Evolutionary conservation across 1,140 invertebrate species (phyloP).

Genomic region (Zaprionus kolodkinae): DNA sequence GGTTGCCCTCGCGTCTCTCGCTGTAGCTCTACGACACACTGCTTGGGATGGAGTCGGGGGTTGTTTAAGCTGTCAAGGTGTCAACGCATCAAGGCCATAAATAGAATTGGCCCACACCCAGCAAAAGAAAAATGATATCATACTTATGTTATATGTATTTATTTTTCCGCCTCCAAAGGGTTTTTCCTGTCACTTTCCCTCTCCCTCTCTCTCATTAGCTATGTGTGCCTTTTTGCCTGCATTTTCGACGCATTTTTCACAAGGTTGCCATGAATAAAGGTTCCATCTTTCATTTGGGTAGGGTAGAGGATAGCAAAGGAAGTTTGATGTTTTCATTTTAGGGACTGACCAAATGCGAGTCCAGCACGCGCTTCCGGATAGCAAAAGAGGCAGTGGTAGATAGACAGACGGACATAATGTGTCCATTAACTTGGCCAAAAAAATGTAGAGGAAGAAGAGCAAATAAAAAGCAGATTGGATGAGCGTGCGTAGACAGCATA

Average conservation of each 20-base stretch:
- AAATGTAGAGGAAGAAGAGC: constrained; percentile 5
- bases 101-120: constrained; percentile 46
- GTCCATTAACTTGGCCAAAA: constrained; percentile 58
- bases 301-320: background rate
- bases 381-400: constrained; percentile 4
- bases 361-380: constrained; percentile 68
- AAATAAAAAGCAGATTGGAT: background rate
- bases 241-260: constrained; percentile 47
- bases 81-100: constrained; percentile 47
- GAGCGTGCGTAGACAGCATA: background rate
- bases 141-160: too few relatives aligned
- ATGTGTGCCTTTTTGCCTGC: constrained; percentile 19
- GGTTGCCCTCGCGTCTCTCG: background rate
- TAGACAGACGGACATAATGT: constrained; percentile 36
- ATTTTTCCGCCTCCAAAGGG: constrained; percentile 9
- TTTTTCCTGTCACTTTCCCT: background rate
- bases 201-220: background rate
- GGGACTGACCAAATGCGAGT: constrained; percentile 55
- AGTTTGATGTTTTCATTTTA: constrained; percentile 66
- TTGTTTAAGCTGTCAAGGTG: constrained; percentile 25
- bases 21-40: background rate
- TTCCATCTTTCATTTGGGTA: background rate
- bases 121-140: constrained; percentile 39
- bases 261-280: background rate
- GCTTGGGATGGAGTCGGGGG: background rate